Base-by-base conservation (phyloP, 2,797 vertebrate genomes). In the Lutjanus campechanus region DNA sequence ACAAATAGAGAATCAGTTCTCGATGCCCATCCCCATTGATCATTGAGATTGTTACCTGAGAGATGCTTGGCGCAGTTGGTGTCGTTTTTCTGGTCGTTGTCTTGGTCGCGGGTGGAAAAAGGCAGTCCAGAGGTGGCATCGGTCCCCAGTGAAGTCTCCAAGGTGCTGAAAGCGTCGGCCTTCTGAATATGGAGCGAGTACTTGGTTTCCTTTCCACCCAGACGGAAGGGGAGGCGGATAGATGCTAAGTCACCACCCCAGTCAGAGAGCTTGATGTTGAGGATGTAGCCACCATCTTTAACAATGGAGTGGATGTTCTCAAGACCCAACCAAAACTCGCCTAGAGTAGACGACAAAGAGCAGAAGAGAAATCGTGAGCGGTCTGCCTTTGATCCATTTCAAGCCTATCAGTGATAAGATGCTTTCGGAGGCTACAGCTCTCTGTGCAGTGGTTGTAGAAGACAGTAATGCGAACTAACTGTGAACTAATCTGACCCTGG, bases 271-370 rank as follows among this genome's bases (percentile, higher is more conserved):
- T 96, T 93, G 19, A 99, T 95, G 2, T 95, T 90, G 56, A 99
- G 95, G 43, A 95, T 79, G 86, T 96, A 96, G 56, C 90, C 89
- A 0, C 91, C 92, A 2, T 95, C 94, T 81, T 96, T 95, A 10
- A 94, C 87, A 11, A 99, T 91, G 40, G 88, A 85, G 81, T 97
- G 93, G 17, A 98, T 95, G 90, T 98, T 98, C 84, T 98, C 95
- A 49, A 99, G 89, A 63, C 98, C 98, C 68, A 99, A 87, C 98
- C 98, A 99, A 92, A 98, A 99, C 84, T 99, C 98, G 9, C 97
- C 98, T 99, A 56, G 82, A 80, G 58, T 59, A 64, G 11, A 49
- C 63, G 19, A 71, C 10, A 56, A 41, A 56, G 17, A 58, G 7
- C n/a, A 71, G n/a, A 65, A 36, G 65, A 65, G 51, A 53, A 44